Base-by-base conservation (phyloP, 2,888 invertebrate genomes). In the Mesorhabditis spiculigera region DNA sequence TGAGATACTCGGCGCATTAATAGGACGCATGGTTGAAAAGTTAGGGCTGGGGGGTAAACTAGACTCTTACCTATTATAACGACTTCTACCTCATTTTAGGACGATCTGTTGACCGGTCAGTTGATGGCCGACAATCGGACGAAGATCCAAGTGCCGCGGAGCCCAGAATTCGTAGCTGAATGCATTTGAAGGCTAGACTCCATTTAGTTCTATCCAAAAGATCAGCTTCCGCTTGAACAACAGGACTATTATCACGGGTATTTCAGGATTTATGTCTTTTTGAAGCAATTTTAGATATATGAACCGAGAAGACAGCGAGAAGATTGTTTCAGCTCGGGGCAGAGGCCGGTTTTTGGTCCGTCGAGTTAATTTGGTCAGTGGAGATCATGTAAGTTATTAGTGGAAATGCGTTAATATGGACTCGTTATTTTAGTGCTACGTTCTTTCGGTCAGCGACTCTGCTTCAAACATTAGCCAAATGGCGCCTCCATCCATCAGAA, bases 161-260 rank as follows among this genome's bases (percentile, higher is more conserved):
- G 28, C 28, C 28, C 28, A 28, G 28, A 28, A 28, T 28, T 28
- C 28, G 28, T 28, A 28, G 28, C 28, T 28, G 28, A 28, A 28
- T 28, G 28, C 28, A 28, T 28, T 28, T 28, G 28, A 28, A 28
- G 28, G 28, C 28, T 28, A 28, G 28, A 28, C 28, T 28, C 28
- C 28, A 28, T 28, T 50, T 50, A 50, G 58, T 50, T 13, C 58
- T 50, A 50, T 50, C 58, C 8, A n/a, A 50, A 50, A n/a, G n/a
- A 50, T 50, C 58, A 50, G n/a, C 58, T 50, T n/a, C 58, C 58
- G 58, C 58, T 50, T n/a, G 58, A 50, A n/a, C 58, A 50, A 50
- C 58, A 50, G n/a, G 10, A 10, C 58, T 50, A 50, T n/a, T 50
- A 50, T n/a, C 58, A 50, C n/a, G 58, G 58, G 58, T 50, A 50